These are phyloP conservation scores for Zaprionus lineosus DNA, from an alignment of 2,888 invertebrate genomes.

Conservation along the genomic window DNA sequence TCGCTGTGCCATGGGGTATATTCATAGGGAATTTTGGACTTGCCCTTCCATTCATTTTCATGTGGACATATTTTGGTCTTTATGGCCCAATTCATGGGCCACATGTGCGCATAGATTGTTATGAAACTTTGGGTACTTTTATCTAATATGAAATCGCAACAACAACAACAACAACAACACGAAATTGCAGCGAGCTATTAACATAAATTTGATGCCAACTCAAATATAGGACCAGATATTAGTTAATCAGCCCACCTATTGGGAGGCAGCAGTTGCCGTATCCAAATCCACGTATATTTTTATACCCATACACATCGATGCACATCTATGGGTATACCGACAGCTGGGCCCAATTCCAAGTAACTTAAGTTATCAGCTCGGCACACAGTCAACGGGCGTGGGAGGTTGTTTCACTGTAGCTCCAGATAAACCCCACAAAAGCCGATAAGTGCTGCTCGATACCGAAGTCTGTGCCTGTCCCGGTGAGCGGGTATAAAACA, in stretches of 20 bases:
- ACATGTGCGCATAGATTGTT: constrained; percentile 25
- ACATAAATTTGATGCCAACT: constrained; percentile 62
- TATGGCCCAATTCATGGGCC: constrained; percentile 29
- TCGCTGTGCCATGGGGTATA: neutral
- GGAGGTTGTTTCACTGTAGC: constrained; percentile 20
- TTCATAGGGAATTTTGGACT: constrained; percentile 6
- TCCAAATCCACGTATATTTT: constrained; percentile 2
- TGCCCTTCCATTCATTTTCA: constrained; percentile 7
- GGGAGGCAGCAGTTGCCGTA: constrained; percentile 12
- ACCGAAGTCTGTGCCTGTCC: constrained; percentile 1
- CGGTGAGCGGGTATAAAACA: too few species aligned
- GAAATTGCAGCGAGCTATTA: constrained; percentile 56
- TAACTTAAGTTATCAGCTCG: constrained; percentile 65
- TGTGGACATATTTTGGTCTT: constrained; percentile 16
- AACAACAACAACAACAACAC: constrained; percentile 23
- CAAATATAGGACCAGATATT: constrained; percentile 55
- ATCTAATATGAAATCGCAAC: constrained; percentile 16
- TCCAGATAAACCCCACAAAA: constrained; percentile 50
- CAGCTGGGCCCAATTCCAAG: constrained; percentile 66
- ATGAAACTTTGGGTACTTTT: constrained; percentile 40
- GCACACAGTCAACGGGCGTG: constrained; percentile 21
- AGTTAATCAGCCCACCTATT: constrained; percentile 60
- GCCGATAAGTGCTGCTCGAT: constrained; percentile 52
- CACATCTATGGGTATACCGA: constrained; percentile 34
- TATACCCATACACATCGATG: constrained; percentile 11